phyloP scores from a whole-genome alignment of 1,140 invertebrate species.

The Drosophila nigromelanica region DNA sequence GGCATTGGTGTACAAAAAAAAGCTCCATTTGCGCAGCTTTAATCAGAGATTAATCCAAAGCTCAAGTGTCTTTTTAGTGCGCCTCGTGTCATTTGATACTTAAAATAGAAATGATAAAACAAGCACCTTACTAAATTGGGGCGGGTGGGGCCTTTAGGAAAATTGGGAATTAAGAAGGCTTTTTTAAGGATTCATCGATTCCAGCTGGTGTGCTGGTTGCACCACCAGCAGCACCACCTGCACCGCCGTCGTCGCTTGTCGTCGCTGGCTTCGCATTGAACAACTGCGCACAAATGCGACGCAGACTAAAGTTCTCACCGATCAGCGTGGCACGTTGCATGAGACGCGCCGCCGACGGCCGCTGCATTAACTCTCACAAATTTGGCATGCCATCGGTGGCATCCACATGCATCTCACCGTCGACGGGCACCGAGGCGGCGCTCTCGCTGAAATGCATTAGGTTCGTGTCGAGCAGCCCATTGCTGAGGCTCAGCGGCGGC shows the following conservation, averaged over 20 bases:
- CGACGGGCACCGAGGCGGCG: constrained; percentile 86
- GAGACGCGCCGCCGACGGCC: constrained; percentile 42
- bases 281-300: constrained; percentile 66
- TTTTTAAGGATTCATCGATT: not conserved
- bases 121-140: constrained; percentile 17
- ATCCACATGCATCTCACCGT: not conserved
- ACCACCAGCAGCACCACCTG: not conserved
- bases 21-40: not conserved
- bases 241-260: not conserved
- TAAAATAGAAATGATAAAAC: constrained; percentile 33
- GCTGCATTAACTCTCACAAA: constrained; percentile 80
- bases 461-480: constrained; percentile 88
- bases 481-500: constrained; percentile 86
- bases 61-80: constrained; percentile 21
- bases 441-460: constrained; percentile 89
- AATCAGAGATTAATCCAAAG: not conserved
- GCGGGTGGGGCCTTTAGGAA: not conserved
- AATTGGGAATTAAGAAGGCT: constrained; percentile 11
- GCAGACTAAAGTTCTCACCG: constrained; percentile 65
- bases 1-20: not conserved
- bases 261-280: constrained; percentile 24
- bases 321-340: constrained; percentile 39
- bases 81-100: constrained; percentile 20
- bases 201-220: not conserved
- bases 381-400: constrained; percentile 28